These are phyloP conservation scores for Phenacoccus solenopsis DNA, from an alignment of 1,140 invertebrate species.

Conservation along the genomic window DNA sequence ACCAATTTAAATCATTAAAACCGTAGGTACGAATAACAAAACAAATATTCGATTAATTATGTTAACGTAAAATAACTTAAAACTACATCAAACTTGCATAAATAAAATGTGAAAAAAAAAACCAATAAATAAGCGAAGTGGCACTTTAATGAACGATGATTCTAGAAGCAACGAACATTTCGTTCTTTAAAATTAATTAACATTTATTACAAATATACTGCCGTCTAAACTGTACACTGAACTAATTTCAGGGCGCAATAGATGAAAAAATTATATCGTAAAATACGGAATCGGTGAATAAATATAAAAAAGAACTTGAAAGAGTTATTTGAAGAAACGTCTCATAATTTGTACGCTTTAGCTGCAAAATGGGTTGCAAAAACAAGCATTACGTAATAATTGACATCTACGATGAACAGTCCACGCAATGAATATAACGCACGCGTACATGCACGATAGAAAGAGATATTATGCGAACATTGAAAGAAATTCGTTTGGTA, in stretches of 20 bases:
- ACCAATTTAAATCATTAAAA: no score
- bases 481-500: background rate
- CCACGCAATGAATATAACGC: background rate
- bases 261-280: no score
- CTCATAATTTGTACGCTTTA: background rate
- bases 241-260: no score
- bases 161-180: no score
- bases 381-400: background rate
- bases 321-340: no score
- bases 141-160: background rate
- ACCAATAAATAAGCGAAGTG: background rate
- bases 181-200: no score
- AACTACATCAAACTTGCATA: background rate
- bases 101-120: background rate
- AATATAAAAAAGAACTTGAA: no score
- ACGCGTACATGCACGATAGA: background rate
- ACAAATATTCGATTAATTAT: background rate
- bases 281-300: no score
- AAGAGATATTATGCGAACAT: background rate
- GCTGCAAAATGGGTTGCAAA: background rate
- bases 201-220: no score
- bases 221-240: background rate
- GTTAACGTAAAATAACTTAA: background rate
- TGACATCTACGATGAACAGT: background rate
- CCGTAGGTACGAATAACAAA: no score